These are phyloP conservation scores for Hypanus sabinus DNA, from an alignment of 2,113 vertebrate species.

Conservation along the genomic window DNA sequence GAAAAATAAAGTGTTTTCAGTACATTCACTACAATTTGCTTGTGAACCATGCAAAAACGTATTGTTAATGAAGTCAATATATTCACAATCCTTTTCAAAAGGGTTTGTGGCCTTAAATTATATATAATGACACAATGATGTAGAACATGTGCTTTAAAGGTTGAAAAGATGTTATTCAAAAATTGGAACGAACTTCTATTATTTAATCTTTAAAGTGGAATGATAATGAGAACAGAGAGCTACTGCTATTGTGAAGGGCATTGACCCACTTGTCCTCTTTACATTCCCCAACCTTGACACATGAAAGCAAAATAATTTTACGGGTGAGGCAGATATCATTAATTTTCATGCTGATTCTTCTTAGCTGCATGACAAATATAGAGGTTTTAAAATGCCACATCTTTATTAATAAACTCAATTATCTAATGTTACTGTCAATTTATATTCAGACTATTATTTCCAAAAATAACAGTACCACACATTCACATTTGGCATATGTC, in stretches of 20 bases:
- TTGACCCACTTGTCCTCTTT: not conserved
- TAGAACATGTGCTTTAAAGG: not conserved
- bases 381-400: slow-evolving; percentile 3
- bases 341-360: slow-evolving; percentile 32
- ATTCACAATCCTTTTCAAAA: not conserved
- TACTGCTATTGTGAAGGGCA: not conserved
- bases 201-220: not conserved
- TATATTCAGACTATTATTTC: slow-evolving; percentile 10
- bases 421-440: not conserved
- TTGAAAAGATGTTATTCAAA: not conserved
- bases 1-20: not conserved
- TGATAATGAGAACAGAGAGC: not conserved
- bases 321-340: not conserved
- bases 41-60: not conserved
- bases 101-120: not conserved
- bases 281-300: not conserved
- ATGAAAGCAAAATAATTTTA: slow-evolving; percentile 26
- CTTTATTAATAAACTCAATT: slow-evolving; percentile 21
- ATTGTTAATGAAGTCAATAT: not conserved
- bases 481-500: slow-evolving; percentile 19
- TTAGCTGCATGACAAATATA: not conserved
- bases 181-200: not conserved
- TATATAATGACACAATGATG: not conserved
- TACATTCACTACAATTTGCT: not conserved
- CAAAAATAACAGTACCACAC: not conserved